phyloP scores from a whole-genome alignment of 2,113 vertebrate species.

The Siniperca chuatsi region DNA sequence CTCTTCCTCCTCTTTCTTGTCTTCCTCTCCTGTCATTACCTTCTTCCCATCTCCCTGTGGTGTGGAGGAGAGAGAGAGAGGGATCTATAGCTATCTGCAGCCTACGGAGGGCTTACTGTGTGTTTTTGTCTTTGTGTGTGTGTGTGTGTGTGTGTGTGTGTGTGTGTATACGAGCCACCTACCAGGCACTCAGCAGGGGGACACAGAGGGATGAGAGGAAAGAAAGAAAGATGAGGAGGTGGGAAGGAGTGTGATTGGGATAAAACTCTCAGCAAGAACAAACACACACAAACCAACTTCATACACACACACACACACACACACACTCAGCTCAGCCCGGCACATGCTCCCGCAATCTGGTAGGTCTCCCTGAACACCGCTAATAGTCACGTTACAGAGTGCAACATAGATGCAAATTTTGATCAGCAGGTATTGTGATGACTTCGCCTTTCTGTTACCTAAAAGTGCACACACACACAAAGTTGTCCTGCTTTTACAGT shows the following conservation, averaged over 20 bases:
- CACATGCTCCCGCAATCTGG: slow-evolving; percentile 52
- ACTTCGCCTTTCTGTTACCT: slow-evolving; percentile 58
- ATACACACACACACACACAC: slow-evolving; percentile 28
- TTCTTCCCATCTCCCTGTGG: slow-evolving; percentile 53
- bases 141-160: slow-evolving; percentile 32
- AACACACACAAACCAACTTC: slow-evolving; percentile 29
- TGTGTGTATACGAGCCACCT: slow-evolving; percentile 46
- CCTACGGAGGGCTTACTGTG: slow-evolving; percentile 46
- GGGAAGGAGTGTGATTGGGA: slow-evolving; percentile 60
- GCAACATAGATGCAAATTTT: slow-evolving; percentile 44
- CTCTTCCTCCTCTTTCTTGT: neutral
- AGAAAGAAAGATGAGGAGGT: slow-evolving; percentile 60
- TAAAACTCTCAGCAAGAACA: slow-evolving; percentile 58
- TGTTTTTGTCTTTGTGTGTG: slow-evolving; percentile 47
- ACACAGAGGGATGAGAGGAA: slow-evolving; percentile 67
- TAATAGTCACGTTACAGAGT: slow-evolving; percentile 47
- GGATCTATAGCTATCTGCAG: slow-evolving; percentile 54
- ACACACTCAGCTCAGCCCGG: slow-evolving; percentile 9
- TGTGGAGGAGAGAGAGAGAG: slow-evolving; percentile 45
- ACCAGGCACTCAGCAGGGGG: slow-evolving; percentile 67
- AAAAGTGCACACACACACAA: slow-evolving; percentile 49
- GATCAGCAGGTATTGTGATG: slow-evolving; percentile 73
- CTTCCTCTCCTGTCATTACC: slow-evolving; percentile 40
- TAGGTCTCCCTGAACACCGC: slow-evolving; percentile 47
- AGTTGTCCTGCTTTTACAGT: slow-evolving; percentile 34